phyloP scores from a whole-genome alignment of 2,888 invertebrate genomes.

The Caenorhabditis sulstoni region DNA sequence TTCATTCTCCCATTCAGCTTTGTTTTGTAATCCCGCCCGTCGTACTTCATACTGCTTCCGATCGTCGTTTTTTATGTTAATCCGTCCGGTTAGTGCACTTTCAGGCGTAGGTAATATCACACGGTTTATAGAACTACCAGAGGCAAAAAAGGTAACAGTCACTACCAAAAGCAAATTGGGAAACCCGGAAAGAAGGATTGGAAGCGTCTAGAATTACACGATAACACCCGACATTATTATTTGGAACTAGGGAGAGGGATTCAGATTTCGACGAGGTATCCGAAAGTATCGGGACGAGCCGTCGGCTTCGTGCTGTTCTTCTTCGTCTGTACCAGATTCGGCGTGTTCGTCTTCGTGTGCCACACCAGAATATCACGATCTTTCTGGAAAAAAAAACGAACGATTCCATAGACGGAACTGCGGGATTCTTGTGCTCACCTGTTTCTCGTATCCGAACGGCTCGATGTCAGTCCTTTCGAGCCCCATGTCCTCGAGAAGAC shows the following conservation, averaged over 20 bases:
- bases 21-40: slow-evolving; percentile 43
- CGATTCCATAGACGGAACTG: too few species aligned
- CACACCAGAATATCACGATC: slow-evolving; percentile 63
- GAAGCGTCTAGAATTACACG: slow-evolving; percentile 36
- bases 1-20: slow-evolving; percentile 29
- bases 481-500: slow-evolving; percentile 71
- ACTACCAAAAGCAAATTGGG: slow-evolving; percentile 3
- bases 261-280: slow-evolving; percentile 44
- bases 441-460: slow-evolving; percentile 68
- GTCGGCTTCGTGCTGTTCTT: slow-evolving; percentile 30
- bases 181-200: slow-evolving; percentile 25
- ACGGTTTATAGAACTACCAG: not conserved
- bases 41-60: slow-evolving; percentile 1
- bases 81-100: slow-evolving; percentile 29
- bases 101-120: not conserved
- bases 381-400: slow-evolving; percentile 20
- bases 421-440: slow-evolving; percentile 24
- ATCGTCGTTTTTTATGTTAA: slow-evolving; percentile 4
- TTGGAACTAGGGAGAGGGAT: not conserved
- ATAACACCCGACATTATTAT: slow-evolving; percentile 11
- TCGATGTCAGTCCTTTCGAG: slow-evolving; percentile 67
- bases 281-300: slow-evolving; percentile 27
- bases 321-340: slow-evolving; percentile 43
- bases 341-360: slow-evolving; percentile 63
- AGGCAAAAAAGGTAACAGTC: not conserved